phyloP scores from a whole-genome alignment of 2,888 invertebrate genomes.

The Hetaerina titia region DNA sequence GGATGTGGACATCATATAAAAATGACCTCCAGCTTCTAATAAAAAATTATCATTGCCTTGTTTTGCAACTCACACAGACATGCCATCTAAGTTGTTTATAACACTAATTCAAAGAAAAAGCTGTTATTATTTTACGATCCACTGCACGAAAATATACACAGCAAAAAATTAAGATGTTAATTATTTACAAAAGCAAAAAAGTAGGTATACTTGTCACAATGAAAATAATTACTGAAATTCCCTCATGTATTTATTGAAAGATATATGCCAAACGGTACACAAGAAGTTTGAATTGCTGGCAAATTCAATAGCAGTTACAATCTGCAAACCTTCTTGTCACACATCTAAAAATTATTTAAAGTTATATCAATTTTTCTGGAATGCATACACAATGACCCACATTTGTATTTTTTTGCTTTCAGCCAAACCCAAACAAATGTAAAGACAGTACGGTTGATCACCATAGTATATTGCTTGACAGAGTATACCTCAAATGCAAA shows the following conservation, averaged over 20 bases:
- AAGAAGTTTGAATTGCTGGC: background rate
- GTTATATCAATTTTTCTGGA: background rate
- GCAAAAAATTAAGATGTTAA: too few relatives aligned
- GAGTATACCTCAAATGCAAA: background rate
- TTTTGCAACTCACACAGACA: too few relatives aligned
- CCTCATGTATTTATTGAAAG: constrained; percentile 9
- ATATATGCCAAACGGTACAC: background rate
- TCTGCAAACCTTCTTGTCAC: background rate
- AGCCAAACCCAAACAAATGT: background rate
- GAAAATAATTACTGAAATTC: background rate
- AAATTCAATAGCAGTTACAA: constrained; percentile 1
- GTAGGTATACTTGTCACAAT: background rate
- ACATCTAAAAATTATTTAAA: background rate
- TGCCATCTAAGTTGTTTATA: too few relatives aligned
- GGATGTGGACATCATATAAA: too few relatives aligned
- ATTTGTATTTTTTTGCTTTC: background rate
- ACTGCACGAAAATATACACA: too few relatives aligned
- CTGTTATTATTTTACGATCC: too few relatives aligned
- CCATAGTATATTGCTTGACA: background rate
- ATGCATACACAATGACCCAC: background rate
- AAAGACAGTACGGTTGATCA: background rate
- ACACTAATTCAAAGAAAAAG: too few relatives aligned
- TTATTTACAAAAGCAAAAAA: too few relatives aligned
- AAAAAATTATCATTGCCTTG: too few relatives aligned
- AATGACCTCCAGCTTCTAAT: too few relatives aligned